Evolutionary conservation across 2,797 vertebrate species (phyloP), one percentile per base, ranked within the genome.

Genomic region (Sebastes trivittatus): DNA sequence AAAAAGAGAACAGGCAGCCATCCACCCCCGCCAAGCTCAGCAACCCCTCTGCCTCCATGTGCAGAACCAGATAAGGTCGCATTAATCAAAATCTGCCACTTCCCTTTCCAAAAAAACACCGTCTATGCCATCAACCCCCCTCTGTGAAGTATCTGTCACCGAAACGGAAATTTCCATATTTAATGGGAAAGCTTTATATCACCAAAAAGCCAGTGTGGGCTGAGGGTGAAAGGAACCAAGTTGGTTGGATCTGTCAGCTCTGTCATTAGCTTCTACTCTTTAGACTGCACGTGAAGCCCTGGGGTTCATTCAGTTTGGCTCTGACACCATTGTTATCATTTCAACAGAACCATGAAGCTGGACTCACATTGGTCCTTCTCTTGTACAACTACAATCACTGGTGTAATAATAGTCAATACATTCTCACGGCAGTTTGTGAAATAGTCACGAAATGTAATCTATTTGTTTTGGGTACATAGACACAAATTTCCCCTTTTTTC

Each of bases 111-210:
- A 91, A 91, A 94, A 91, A 91, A 90, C 86, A 90, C 75, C 62
- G 89, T 88, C 89, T 81, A 81, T 87, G 90, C 92, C 94, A 93
- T 95, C 94, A 95, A 81, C 93, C 94, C 92, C 94, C 95, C 89
- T 90, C 93, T 94, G 93, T 91, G 96, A 92, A 93, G 93, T 71
- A 94, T 96, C 97, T 97, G 96, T 96, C 97, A 97, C 96, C 93
- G 95, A 95, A 97, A 97, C 95, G 95, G 95, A 97, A 96, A 98
- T 98, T 97, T 98, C 96, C 95, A 97, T 97, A 88, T 98, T 97
- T 98, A 98, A 98, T 98, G 97, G 97, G 96, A 95, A 96, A 96
- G 95, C 96, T 97, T 97, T 94, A 97, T 97, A 97, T 94, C 90
- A 84, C 75, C 67, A 81, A 88, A 88, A 95, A 95, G 95, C 96